A percentile compares a stretch with the other conserved stretches of the same genome.
These are phyloP conservation scores for Aquatica leii DNA, from an alignment of 2,888 invertebrate genomes.

Conservation along the genomic window DNA sequence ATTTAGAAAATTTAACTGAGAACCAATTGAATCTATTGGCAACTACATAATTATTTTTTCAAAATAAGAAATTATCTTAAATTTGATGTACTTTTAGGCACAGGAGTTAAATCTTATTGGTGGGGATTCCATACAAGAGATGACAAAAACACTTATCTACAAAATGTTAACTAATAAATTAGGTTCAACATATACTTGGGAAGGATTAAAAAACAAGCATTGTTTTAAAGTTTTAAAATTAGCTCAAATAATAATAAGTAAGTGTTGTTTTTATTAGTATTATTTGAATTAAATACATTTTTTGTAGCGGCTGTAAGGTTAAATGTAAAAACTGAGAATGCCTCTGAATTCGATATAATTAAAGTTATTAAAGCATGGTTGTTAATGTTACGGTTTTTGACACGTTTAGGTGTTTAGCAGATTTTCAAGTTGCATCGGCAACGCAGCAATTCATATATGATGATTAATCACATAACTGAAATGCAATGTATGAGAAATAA, in stretches of 20 bases:
- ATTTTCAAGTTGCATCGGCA: no score
- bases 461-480: no score
- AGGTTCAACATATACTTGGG: background rate
- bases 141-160: background rate
- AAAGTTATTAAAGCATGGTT: background rate
- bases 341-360: no score
- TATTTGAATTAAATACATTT: no score
- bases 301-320: no score
- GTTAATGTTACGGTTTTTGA: no score
- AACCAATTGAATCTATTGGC: background rate
- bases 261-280: background rate
- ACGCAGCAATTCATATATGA: no score
- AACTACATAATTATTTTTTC: background rate
- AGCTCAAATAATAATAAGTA: background rate
- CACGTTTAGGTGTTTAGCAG: no score
- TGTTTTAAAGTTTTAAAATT: background rate
- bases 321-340: no score
- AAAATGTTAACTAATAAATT: background rate
- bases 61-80: background rate
- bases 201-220: background rate
- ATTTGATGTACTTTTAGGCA: background rate
- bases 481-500: no score
- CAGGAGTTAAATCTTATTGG: slow-evolving; percentile 3
- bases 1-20: background rate
- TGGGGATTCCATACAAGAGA: background rate